Base-by-base conservation (phyloP, 2,797 vertebrate genomes). In the Odontamblyopus lacepedii region DNA sequence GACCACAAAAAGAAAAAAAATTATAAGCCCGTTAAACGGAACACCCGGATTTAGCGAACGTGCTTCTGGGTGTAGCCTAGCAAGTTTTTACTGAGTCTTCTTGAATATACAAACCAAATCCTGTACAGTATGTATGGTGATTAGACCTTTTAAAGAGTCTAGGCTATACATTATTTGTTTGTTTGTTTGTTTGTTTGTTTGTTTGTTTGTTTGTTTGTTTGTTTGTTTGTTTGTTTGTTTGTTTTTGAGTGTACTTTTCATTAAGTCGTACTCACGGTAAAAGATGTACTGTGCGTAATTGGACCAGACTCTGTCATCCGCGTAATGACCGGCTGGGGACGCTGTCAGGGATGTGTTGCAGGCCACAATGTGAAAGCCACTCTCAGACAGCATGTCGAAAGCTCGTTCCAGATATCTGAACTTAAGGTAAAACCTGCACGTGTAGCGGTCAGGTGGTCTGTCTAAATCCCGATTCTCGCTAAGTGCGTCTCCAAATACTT, bases 201-300 rank as follows among this genome's bases (percentile, higher is more conserved):
- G 2, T 44, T 23, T 23, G 23, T 23, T 35, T 35, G 32, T 35
- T 35, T 35, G 6, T 35, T 35, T 35, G 32, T 35, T 35, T 35
- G 6, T 35, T 35, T 44, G 2, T 44, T 23, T 23, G 23, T 23
- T 23, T 23, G 1, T 2, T 44, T 41, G 12, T 23, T 23, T 23
- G 23, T 23, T 44, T 44, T 12, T 12, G 41, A 44, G 41, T 44
- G 11, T 44, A 55, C 19, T 59, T 26, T 29, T 5, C 5, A 57
- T 27, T n/a, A 56, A 56, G 18, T 56, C 27, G 15, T 67, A 99
- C 98, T 99, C 96, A 99, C 98, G 97, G 94, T 98, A 99, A 92
- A 99, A 99, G 95, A 99, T 96, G 16, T 99, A 99, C 92, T 99
- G 97, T 2, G 97, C 96, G 92, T 96, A 97, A 93, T 96, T 99